Evolutionary conservation across 2,113 vertebrate genomes (phyloP).

Genomic region (Boleophthalmus pectinirostris): DNA sequence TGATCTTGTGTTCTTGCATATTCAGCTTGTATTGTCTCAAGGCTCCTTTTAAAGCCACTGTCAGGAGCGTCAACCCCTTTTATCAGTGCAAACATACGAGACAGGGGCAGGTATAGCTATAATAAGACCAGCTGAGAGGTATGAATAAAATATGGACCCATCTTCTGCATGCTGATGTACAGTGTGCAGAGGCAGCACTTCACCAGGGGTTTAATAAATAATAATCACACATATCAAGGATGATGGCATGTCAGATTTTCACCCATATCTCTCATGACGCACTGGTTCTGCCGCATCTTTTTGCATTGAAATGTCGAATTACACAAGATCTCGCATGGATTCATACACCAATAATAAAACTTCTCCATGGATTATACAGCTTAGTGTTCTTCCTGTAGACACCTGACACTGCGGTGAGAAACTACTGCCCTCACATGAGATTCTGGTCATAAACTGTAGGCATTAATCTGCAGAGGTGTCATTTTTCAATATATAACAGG

Average conservation of each 20-base stretch:
- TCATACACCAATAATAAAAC: not conserved
- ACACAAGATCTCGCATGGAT: not conserved
- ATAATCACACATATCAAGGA: not conserved
- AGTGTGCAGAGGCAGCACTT: conserved; percentile 6
- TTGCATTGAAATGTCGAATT: not conserved
- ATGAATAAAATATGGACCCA: conserved; percentile 3
- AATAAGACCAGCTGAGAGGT: not conserved
- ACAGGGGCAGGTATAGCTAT: not conserved
- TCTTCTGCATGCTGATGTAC: not conserved
- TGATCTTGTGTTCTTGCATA: not conserved
- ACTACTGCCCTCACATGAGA: not conserved
- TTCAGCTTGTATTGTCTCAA: not conserved
- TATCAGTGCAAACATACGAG: not conserved
- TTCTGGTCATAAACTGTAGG: not conserved
- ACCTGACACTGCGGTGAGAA: not conserved
- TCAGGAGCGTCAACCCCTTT: not conserved
- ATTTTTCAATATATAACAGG: not conserved
- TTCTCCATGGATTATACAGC: not conserved
- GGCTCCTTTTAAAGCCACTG: not conserved
- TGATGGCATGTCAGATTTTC: not conserved
- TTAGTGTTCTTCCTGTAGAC: not conserved
- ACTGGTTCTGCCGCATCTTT: not conserved
- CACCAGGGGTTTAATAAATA: not conserved
- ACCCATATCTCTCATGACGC: not conserved
- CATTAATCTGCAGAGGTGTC: not conserved